These are phyloP conservation scores for Acrocyrtus sp. DNA, from an alignment of 2,888 invertebrate genomes.

Conservation along the genomic window DNA sequence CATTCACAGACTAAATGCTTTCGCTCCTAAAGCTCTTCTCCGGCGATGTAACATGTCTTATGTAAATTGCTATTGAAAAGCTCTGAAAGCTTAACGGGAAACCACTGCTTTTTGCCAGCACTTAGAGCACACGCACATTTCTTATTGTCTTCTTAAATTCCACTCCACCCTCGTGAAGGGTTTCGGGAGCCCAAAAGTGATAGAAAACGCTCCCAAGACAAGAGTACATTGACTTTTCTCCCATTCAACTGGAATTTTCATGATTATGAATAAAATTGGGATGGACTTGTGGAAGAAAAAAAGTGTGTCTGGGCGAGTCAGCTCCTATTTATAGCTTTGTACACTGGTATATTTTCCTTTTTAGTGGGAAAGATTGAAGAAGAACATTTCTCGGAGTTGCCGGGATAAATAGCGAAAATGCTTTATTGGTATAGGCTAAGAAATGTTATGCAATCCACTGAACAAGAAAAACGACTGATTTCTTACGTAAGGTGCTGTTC, in stretches of 20 bases:
- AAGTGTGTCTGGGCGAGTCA: neutral
- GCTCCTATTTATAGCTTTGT: no score
- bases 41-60: neutral
- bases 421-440: neutral
- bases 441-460: neutral
- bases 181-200: neutral
- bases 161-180: neutral
- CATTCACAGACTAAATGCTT: no score
- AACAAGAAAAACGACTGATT: neutral
- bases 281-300: neutral
- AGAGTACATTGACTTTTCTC: neutral
- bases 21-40: neutral
- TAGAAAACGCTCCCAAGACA: no score
- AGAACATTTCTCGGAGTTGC: no score
- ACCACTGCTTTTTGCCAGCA: neutral
- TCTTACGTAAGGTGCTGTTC: neutral
- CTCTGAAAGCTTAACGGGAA: neutral
- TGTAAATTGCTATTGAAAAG: neutral
- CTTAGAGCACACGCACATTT: neutral
- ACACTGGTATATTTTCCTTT: no score
- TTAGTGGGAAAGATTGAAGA: no score
- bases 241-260: neutral
- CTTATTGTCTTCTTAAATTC: neutral
- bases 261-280: neutral
- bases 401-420: no score